These are phyloP conservation scores for Athene cunicularia DNA, from an alignment of 2,113 vertebrate species.

Conservation along the genomic window DNA sequence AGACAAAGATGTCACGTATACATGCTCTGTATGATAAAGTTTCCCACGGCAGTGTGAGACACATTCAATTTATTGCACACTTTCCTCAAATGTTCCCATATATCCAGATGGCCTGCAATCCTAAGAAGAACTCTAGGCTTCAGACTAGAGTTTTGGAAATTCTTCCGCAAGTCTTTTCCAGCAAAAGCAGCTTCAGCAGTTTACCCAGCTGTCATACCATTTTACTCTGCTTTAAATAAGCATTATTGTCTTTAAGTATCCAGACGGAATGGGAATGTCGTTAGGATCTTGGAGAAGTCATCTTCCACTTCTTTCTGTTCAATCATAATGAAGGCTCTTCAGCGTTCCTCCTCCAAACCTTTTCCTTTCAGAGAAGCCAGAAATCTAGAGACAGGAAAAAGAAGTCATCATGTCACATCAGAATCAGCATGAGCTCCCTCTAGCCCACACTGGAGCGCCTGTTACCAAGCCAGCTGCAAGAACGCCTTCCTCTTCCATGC, in stretches of 20 bases:
- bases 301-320: conserved; percentile 21
- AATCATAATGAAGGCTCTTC: conserved; percentile 93
- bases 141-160: background rate
- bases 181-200: background rate
- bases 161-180: background rate
- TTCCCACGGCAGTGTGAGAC: conserved; percentile 7
- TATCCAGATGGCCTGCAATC: conserved; percentile 19
- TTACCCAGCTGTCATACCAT: background rate
- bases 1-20: conserved; percentile 15
- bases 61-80: conserved; percentile 42
- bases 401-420: background rate
- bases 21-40: background rate
- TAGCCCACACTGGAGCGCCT: background rate
- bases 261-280: background rate
- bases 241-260: background rate
- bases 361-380: conserved; percentile 91
- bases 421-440: background rate
- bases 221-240: background rate
- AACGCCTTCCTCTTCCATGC: background rate
- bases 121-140: background rate
- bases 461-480: background rate
- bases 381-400: conserved; percentile 80
- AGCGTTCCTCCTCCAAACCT: conserved; percentile 83
- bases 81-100: conserved; percentile 32
- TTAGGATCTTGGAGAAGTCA: background rate